Conservation (phyloP, 2,888 invertebrate genomes). For the Apoderus coryli region DNA sequence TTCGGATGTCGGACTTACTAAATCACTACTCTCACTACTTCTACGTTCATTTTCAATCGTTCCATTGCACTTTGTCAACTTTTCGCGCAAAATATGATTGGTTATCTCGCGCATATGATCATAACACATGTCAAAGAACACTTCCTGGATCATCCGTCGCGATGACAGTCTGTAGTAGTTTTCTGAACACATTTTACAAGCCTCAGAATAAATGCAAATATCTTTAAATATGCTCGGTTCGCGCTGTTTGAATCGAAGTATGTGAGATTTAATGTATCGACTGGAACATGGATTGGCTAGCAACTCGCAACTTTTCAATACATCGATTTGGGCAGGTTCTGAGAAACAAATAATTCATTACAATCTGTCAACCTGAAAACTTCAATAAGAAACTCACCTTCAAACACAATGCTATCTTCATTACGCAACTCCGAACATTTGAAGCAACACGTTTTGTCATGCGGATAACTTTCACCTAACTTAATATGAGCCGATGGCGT, state of each 20-base stretch:
- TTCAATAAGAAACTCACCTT: no score
- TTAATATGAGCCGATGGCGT: no score
- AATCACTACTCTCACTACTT: slow-evolving; percentile 17
- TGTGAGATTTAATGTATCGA: slow-evolving; percentile 66
- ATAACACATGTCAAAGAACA: slow-evolving; percentile 76
- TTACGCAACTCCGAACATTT: no score
- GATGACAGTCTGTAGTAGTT: slow-evolving; percentile 72
- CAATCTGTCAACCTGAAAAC: no score
- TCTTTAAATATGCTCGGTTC: slow-evolving; percentile 65
- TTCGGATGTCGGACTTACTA: slow-evolving; percentile 20
- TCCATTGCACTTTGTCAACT: slow-evolving; percentile 1
- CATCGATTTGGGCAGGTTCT: slow-evolving; percentile 33
- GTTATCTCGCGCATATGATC: slow-evolving; percentile 41
- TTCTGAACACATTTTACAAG: slow-evolving; percentile 62
- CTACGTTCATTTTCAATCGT: slow-evolving; percentile 11
- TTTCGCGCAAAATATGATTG: slow-evolving; percentile 15
- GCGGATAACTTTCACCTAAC: no score
- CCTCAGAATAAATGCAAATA: slow-evolving; percentile 85
- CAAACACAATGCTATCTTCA: no score
- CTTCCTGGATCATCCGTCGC: slow-evolving; percentile 80
- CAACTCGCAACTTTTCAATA: slow-evolving; percentile 57
- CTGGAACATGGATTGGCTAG: slow-evolving; percentile 67
- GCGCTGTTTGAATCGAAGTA: slow-evolving; percentile 60
- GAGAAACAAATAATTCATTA: no score
- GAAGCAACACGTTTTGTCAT: no score